Base-by-base conservation (phyloP, 2,113 vertebrate species). In the Sinocyclocheilus maitianheensis region DNA sequence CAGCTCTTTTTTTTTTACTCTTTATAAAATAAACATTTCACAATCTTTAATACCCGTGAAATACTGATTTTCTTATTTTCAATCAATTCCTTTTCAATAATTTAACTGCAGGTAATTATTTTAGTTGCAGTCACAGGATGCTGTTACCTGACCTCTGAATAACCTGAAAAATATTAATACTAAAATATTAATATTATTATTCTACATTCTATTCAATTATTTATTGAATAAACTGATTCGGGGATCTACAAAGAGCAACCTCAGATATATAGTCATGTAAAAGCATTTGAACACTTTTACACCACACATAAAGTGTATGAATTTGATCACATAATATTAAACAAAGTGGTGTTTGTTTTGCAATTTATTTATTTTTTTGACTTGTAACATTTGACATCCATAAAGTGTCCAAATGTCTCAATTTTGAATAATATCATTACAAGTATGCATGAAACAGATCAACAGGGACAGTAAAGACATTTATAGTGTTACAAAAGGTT, bases 181-280 rank as follows among this genome's bases (percentile, higher is more conserved):
- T 75, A 14, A 75, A 75, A 75, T 75, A 75, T 75, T 24, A 48
- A 75, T 75, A 75, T 75, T 48, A 48, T 16, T 75, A 75, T 75
- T 75, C 12, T 75, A 24, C 63, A 16, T 48, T 75, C 12, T 75
- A 8, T 75, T 24, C 2, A 75, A 24, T 75, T 24, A 14, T 74
- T 74, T 46, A 46, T 75, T 75, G 40, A 75, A 46, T 75, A 46
- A 12, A 43, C n/a, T 24, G 22, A 75, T n/a, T 48, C 43, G 5
- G 40, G 40, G 72, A 48, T 75, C 5, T 14, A 74, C 40, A 24
- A 75, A 75, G 22, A 75, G 72, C 12, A 48, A 24, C 22, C 43
- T 48, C 6, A 48, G 40, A 48, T 75, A 75, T 75, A 48, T 46
- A 46, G 10, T 12, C 10, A n/a, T 74, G 1, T 69, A 18, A 18